Percentiles rank a stretch among this genome's conserved stretches.
phyloP scores from a whole-genome alignment of 2,888 invertebrate species.

The Drosophila acutilabella region DNA sequence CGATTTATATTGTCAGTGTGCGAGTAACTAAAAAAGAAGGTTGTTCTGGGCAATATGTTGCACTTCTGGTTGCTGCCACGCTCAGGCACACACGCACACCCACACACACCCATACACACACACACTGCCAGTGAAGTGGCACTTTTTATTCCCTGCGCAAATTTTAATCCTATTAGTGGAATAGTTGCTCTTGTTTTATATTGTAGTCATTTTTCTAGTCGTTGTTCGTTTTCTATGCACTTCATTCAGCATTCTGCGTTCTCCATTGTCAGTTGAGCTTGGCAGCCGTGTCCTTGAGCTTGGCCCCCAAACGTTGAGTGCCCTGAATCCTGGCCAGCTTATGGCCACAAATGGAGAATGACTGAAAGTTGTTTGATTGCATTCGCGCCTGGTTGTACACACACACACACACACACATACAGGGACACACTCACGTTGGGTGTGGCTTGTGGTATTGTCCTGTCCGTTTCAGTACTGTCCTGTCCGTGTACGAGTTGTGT shows the following conservation, averaged over 20 bases:
- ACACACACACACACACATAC: slow-evolving; percentile 8
- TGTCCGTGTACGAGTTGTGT: not conserved
- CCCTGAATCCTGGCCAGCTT: slow-evolving; percentile 10
- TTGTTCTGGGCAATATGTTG: slow-evolving; percentile 10
- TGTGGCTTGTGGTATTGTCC: slow-evolving; percentile 8
- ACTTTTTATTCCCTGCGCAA: slow-evolving; percentile 24
- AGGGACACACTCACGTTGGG: not conserved
- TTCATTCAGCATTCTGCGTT: not conserved
- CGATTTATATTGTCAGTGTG: not conserved
- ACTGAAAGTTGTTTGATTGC: slow-evolving; percentile 46
- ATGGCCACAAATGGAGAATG: slow-evolving; percentile 30
- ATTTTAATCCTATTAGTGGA: slow-evolving; percentile 67
- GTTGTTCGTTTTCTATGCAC: not conserved
- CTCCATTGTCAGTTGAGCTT: not conserved
- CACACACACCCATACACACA: not conserved
- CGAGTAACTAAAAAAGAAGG: not conserved
- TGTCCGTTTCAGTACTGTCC: not conserved
- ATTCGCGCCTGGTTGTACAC: slow-evolving; percentile 30
- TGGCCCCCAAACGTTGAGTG: slow-evolving; percentile 19
- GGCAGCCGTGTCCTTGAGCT: slow-evolving; percentile 47
- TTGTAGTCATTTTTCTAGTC: slow-evolving; percentile 52
- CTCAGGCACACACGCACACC: not conserved
- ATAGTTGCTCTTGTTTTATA: slow-evolving; percentile 62
- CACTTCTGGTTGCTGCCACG: not conserved
- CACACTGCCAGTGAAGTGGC: slow-evolving; percentile 27